A percentile compares a stretch with the other conserved stretches of the same genome.
Conservation (phyloP, 2,113 vertebrate genomes). For the Clarias magur region DNA sequence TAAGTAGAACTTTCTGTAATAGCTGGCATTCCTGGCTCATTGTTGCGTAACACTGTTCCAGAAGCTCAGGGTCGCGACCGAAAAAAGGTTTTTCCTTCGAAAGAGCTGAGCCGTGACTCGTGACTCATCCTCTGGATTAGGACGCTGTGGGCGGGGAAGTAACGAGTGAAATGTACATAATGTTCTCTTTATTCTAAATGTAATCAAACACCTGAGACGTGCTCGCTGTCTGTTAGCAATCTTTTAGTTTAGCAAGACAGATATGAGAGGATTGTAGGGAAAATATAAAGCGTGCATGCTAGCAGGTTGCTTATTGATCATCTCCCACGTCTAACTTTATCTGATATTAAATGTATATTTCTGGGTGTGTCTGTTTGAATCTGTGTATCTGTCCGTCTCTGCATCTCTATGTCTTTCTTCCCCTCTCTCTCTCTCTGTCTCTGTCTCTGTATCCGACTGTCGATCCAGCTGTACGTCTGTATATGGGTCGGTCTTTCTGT, state of each 20-base stretch:
- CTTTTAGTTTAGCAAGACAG: not conserved
- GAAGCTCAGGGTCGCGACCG: not conserved
- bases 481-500: not conserved
- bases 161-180: not conserved
- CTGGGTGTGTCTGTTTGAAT: not conserved
- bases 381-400: not conserved
- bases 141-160: not conserved
- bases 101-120: not conserved
- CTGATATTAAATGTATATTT: not conserved
- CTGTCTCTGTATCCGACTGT: not conserved
- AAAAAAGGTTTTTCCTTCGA: not conserved
- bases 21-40: not conserved
- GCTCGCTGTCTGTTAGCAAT: not conserved
- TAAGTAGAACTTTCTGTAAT: not conserved
- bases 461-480: not conserved
- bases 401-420: not conserved
- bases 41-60: not conserved
- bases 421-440: not conserved
- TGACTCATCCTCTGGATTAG: not conserved
- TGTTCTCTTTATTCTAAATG: constrained; percentile 1
- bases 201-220: not conserved
- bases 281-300: not conserved
- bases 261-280: not conserved
- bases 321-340: not conserved
- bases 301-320: not conserved